A percentile compares a stretch with the other conserved stretches of the same genome.
These are phyloP conservation scores for Acleris emargana DNA, from an alignment of 2,888 invertebrate genomes.

Conservation along the genomic window DNA sequence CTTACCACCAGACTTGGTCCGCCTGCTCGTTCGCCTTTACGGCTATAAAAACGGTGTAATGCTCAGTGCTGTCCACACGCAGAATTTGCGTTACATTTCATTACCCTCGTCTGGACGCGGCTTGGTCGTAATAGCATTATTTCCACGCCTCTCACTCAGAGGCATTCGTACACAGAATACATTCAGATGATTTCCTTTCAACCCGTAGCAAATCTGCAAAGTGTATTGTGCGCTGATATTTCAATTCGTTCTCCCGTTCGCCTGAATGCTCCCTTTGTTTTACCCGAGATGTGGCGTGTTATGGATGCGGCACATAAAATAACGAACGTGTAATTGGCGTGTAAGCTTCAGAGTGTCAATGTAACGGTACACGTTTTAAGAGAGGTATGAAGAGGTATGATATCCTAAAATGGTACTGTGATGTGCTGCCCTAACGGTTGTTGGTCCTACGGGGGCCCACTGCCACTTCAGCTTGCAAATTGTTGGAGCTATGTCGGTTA, in stretches of 20 bases:
- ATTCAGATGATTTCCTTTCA: slow-evolving; percentile 30
- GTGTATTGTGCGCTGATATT: slow-evolving; percentile 65
- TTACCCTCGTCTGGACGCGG: not conserved
- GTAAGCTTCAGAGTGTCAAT: too few relatives aligned
- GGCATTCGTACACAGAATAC: slow-evolving; percentile 19
- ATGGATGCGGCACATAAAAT: slow-evolving; percentile 14
- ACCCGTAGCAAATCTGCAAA: slow-evolving; percentile 53
- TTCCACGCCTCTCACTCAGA: slow-evolving; percentile 23
- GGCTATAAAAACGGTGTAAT: too few relatives aligned
- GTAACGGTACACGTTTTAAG: too few relatives aligned
- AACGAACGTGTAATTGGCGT: not conserved
- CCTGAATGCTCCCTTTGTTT: slow-evolving; percentile 68
- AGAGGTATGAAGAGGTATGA: too few relatives aligned
- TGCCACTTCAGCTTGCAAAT: too few relatives aligned
- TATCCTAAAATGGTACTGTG: too few relatives aligned
- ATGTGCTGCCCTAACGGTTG: too few relatives aligned
- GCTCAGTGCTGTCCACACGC: too few relatives aligned
- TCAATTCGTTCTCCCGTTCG: slow-evolving; percentile 59
- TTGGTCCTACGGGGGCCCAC: too few relatives aligned
- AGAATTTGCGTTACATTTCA: not conserved
- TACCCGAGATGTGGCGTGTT: slow-evolving; percentile 38
- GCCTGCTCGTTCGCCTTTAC: too few relatives aligned
- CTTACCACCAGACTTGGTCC: too few relatives aligned
- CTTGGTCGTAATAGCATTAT: slow-evolving; percentile 9
- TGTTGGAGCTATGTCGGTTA: too few relatives aligned